Percentiles rank a stretch among this genome's conserved stretches.
phyloP scores from a whole-genome alignment of 2,113 vertebrate species.

The Hippocampus comes region DNA sequence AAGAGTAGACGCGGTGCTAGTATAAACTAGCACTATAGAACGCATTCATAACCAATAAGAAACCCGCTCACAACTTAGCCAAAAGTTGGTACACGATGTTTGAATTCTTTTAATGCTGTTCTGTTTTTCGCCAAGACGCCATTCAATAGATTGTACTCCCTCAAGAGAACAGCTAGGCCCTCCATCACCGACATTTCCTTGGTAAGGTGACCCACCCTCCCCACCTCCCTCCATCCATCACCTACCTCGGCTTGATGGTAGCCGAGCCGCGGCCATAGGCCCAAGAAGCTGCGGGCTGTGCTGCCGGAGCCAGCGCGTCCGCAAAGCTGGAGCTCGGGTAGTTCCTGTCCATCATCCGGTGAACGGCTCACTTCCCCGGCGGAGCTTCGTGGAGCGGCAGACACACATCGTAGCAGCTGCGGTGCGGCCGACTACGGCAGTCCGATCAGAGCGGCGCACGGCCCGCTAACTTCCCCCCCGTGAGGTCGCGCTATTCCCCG shows the following conservation, averaged over 20 bases:
- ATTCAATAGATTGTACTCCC: neutral
- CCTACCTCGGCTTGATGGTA: constrained; percentile 84
- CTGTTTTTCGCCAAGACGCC: neutral
- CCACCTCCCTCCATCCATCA: constrained; percentile 56
- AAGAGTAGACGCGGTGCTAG: constrained; percentile 26
- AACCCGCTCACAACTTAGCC: constrained; percentile 26
- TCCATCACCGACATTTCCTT: constrained; percentile 75
- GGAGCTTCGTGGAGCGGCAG: constrained; percentile 68
- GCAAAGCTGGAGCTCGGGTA: constrained; percentile 86
- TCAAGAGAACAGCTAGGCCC: constrained; percentile 51
- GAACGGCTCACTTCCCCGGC: constrained; percentile 65
- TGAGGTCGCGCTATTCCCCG: constrained; percentile 15
- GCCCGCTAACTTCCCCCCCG: constrained; percentile 11
- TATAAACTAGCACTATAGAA: constrained; percentile 46
- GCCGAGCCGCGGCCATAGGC: constrained; percentile 83
- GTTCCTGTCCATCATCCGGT: constrained; percentile 91
- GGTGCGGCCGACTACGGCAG: constrained; percentile 31
- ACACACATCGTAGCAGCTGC: constrained; percentile 68
- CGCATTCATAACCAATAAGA: constrained; percentile 15
- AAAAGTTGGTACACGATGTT: constrained; percentile 10
- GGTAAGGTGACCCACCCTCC: constrained; percentile 67
- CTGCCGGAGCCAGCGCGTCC: constrained; percentile 79
- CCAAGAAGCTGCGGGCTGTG: constrained; percentile 82
- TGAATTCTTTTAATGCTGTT: neutral
- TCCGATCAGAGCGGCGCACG: constrained; percentile 47